Evolutionary conservation across 2,888 invertebrate genomes (phyloP).

Genomic region (Mythimna lalbum): DNA sequence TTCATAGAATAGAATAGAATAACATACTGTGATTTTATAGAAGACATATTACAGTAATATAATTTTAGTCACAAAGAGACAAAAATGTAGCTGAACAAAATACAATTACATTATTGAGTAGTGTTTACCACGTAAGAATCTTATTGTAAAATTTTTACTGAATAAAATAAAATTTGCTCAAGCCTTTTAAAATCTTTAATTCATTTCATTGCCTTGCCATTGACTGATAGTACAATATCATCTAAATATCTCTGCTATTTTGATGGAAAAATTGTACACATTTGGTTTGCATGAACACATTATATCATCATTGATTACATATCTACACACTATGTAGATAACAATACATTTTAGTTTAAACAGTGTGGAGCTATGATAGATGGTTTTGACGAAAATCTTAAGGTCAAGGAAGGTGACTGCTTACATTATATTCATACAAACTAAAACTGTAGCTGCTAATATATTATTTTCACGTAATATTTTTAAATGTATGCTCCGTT

Average conservation of each 20-base stretch:
- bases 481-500: not conserved
- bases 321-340: slow-evolving; percentile 38
- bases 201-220: slow-evolving; percentile 3
- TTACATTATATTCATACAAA: not conserved
- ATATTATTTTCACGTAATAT: not conserved
- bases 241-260: not conserved
- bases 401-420: slow-evolving; percentile 52
- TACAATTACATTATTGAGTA: not conserved
- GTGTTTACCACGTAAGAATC: not conserved
- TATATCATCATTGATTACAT: slow-evolving; percentile 49
- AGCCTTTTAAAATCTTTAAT: not conserved
- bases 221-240: slow-evolving; percentile 23
- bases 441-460: not conserved
- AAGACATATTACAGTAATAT: too few species aligned
- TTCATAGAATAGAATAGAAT: too few species aligned
- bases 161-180: not conserved
- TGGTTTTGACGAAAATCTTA: slow-evolving; percentile 33
- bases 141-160: too few species aligned
- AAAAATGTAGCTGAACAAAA: not conserved
- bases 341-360: slow-evolving; percentile 34
- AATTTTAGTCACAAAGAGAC: not conserved
- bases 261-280: slow-evolving; percentile 26
- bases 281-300: slow-evolving; percentile 8
- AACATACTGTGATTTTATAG: too few species aligned
- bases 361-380: slow-evolving; percentile 35